Conservation (phyloP, 2,888 invertebrate genomes). For the Agrotis exclamationis region DNA sequence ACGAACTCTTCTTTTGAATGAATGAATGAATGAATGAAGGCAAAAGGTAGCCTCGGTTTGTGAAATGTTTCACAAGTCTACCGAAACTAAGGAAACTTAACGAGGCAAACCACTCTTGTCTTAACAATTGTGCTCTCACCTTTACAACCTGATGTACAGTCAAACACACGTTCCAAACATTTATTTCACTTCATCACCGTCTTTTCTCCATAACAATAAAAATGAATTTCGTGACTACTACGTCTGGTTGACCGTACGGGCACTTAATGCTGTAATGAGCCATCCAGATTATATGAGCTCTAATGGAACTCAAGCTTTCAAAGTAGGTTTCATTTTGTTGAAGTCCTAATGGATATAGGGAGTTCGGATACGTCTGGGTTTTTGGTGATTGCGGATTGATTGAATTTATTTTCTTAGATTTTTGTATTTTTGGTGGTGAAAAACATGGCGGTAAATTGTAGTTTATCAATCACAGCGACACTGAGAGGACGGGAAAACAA, state of each 20-base stretch:
- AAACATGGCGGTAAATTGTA: not conserved
- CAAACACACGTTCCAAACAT: not conserved
- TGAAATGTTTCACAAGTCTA: slow-evolving; percentile 8
- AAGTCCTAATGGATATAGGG: slow-evolving; percentile 23
- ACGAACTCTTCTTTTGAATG: not conserved
- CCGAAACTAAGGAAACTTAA: slow-evolving; percentile 40
- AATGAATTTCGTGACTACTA: not conserved
- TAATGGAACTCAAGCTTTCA: slow-evolving; percentile 52
- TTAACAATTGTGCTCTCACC: slow-evolving; percentile 61
- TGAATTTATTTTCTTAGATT: not conserved
- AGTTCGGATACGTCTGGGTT: not conserved
- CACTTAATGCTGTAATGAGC: slow-evolving; percentile 66
- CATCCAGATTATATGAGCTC: slow-evolving; percentile 54
- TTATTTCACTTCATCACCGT: not conserved
- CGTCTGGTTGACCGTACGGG: slow-evolving; percentile 29
- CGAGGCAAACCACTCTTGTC: slow-evolving; percentile 62
- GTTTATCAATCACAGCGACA: too few species aligned
- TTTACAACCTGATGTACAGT: slow-evolving; percentile 49
- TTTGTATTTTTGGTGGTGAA: not conserved
- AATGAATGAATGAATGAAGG: not conserved
- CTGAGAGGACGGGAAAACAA: too few species aligned
- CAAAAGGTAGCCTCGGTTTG: not conserved
- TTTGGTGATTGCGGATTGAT: slow-evolving; percentile 1
- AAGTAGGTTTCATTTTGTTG: slow-evolving; percentile 43
- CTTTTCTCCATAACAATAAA: slow-evolving; percentile 1